Evolutionary conservation across 2,888 invertebrate genomes (phyloP).

Genomic region (Macroteleia sp.): DNA sequence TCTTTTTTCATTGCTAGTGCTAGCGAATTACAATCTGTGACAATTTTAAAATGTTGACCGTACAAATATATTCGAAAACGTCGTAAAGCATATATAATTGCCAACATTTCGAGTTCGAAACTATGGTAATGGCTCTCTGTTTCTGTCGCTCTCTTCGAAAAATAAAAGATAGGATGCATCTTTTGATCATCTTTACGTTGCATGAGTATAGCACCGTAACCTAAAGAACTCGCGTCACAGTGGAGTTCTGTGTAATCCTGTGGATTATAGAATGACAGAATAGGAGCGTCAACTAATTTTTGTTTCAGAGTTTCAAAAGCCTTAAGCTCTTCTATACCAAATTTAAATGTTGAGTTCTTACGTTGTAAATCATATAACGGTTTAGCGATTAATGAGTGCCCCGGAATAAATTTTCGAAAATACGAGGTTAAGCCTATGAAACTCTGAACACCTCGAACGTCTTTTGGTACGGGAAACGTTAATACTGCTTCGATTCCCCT

Average conservation of each 20-base stretch:
- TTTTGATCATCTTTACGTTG: conserved; percentile 1
- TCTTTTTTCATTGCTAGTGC: not conserved
- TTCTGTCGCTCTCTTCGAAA: conserved; percentile 6
- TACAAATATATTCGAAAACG: conserved; percentile 9
- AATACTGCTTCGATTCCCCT: no score
- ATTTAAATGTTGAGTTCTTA: not conserved
- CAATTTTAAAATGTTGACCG: conserved; percentile 1
- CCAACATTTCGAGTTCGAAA: conserved; percentile 28
- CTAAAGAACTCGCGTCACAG: conserved; percentile 5
- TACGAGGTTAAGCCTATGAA: conserved; percentile 2
- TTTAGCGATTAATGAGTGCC: not conserved
- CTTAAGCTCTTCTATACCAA: not conserved
- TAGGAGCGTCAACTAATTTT: not conserved
- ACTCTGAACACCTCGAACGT: not conserved
- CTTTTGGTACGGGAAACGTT: no score
- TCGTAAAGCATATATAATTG: conserved; percentile 11
- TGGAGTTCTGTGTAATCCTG: conserved; percentile 11
- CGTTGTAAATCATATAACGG: conserved; percentile 9
- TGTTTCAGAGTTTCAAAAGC: not conserved
- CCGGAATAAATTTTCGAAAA: conserved; percentile 1
- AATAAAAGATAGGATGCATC: conserved; percentile 19
- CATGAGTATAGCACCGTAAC: conserved; percentile 2
- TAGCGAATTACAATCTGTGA: conserved; percentile 12
- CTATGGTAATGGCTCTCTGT: conserved; percentile 14
- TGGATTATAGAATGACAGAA: conserved; percentile 1